Evolutionary conservation across 2,888 invertebrate genomes (phyloP), one percentile per base, ranked within the genome.

Genomic region (Cerceris rybyensis): DNA sequence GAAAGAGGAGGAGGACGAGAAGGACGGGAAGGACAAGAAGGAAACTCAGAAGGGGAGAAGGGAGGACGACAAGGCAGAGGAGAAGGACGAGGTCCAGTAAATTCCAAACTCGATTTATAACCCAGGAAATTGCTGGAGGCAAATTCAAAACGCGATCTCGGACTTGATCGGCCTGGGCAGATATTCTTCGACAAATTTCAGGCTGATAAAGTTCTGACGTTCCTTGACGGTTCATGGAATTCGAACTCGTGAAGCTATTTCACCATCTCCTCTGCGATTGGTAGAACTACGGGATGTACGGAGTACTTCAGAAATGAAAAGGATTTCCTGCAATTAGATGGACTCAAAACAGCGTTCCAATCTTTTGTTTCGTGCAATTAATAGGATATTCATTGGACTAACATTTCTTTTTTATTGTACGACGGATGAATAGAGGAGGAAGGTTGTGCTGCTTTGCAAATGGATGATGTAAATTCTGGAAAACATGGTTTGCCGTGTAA

Each of bases 191-290:
- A 6, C 11, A 49, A 16, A 46, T 43, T 49, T 41, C 60, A 14
- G 39, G 39, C 60, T 17, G 43, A 17, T 13, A 28, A 28, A 28
- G 28, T 55, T 60, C 70, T 50, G 7, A 41, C 55, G 41, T 70
- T 16, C 65, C 55, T 49, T 59, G 69, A 60, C 65, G 43, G 41
- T 50, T 60, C 54, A 4, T 49, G 70, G 69, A 64, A 75, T 78
- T 78, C 68, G 63, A 54, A 73, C 50, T 72, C 65, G 64, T 50
- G 43, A 54, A 65, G 64, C 28, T 75, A 75, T 78, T 74, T 60
- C 61, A 58, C 66, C 14, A 50, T 60, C n/a, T 65, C 39, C 59
- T 9, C n/a, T 13, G 14, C 41, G 59, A 13, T 41, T 59, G n/a
- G n/a, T 28, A n/a, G 13, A 13, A 59, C 41, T 13, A n/a, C 43